phyloP scores from a whole-genome alignment of 2,888 invertebrate genomes.

The Pandemis corylana region DNA sequence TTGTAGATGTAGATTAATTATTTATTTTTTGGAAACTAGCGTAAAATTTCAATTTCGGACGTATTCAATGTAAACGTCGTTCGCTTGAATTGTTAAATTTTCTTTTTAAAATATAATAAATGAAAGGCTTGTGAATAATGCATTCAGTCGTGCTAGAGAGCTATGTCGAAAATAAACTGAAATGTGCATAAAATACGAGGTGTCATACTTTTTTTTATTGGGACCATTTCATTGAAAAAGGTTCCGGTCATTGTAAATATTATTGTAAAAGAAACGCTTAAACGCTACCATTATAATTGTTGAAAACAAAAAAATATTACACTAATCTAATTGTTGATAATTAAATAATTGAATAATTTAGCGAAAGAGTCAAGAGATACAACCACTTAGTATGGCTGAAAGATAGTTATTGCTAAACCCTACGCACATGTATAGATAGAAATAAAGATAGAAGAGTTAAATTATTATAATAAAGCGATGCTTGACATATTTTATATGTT shows the following conservation, averaged over 20 bases:
- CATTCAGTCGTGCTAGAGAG: constrained; percentile 47
- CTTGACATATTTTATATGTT: constrained; percentile 26
- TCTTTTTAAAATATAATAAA: constrained; percentile 45
- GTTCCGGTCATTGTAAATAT: constrained; percentile 45
- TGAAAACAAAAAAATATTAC: constrained; percentile 19
- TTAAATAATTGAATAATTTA: constrained; percentile 46
- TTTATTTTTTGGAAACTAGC: neutral
- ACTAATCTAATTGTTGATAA: constrained; percentile 23
- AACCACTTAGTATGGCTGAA: constrained; percentile 63
- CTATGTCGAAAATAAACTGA: constrained; percentile 8
- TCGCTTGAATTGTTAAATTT: constrained; percentile 41
- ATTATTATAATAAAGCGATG: constrained; percentile 48
- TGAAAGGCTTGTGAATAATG: constrained; percentile 76
- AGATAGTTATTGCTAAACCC: constrained; percentile 65
- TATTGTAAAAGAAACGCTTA: constrained; percentile 21
- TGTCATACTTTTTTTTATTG: constrained; percentile 42
- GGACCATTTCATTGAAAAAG: constrained; percentile 46
- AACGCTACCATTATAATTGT: constrained; percentile 21
- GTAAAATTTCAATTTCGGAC: constrained; percentile 2
- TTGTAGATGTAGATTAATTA: constrained; percentile 8
- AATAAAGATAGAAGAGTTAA: constrained; percentile 50
- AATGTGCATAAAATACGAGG: constrained; percentile 14
- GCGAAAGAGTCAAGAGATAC: constrained; percentile 47
- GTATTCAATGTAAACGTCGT: constrained; percentile 1
- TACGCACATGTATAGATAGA: constrained; percentile 67